Evolutionary conservation across 2,888 invertebrate species (phyloP).

Genomic region (Tetropium fuscum): DNA sequence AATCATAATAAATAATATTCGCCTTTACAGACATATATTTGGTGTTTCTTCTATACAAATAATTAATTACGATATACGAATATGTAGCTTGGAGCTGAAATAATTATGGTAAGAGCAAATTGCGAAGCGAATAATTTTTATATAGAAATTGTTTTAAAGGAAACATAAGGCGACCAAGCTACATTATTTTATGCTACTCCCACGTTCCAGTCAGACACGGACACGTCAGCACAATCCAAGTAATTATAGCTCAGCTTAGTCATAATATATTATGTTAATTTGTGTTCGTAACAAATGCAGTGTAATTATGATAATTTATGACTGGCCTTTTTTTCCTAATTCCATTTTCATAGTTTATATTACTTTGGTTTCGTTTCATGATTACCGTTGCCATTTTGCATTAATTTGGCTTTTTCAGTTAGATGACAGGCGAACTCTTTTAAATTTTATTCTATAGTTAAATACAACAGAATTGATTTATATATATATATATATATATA

Average conservation of each 20-base stretch:
- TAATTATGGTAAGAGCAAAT: constrained; percentile 3
- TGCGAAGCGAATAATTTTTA: constrained; percentile 41
- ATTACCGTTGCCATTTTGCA: constrained; percentile 11
- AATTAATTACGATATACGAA: no score
- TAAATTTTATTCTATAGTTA: no score
- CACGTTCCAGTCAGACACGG: constrained; percentile 42
- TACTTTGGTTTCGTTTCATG: constrained; percentile 38
- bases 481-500: no score
- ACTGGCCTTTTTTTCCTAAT: constrained; percentile 55
- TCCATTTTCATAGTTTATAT: constrained; percentile 41
- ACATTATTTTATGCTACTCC: constrained; percentile 33
- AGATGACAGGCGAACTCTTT: no score
- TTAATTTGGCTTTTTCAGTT: constrained; percentile 1
- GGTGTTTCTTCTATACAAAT: no score
- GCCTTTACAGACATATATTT: no score
- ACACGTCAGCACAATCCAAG: constrained; percentile 50
- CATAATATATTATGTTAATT: constrained; percentile 62
- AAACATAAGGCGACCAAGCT: constrained; percentile 34
- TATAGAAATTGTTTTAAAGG: constrained; percentile 50
- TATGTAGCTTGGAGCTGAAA: neutral
- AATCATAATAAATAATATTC: no score
- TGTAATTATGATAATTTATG: constrained; percentile 61
- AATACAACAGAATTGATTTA: no score
- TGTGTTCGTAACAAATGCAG: constrained; percentile 59
- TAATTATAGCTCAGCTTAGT: constrained; percentile 59